Evolutionary conservation across 2,888 invertebrate species (phyloP), one percentile per base, ranked within the genome.

Genomic region (Watsonalla binaria): DNA sequence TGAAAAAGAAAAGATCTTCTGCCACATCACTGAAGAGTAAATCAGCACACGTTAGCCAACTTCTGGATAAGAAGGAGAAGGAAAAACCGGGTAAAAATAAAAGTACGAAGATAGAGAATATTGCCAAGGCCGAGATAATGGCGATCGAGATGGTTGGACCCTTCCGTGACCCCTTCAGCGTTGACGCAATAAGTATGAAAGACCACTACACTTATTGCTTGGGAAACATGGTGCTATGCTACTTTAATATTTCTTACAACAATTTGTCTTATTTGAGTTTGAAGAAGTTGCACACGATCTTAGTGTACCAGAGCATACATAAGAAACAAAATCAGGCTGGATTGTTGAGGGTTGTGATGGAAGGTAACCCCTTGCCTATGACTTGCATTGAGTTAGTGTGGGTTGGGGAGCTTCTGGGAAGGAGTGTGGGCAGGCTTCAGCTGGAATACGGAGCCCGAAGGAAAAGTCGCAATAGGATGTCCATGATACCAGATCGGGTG

Each of bases 231-330:
- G 56, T 62, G 4, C 65, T 86, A 1, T 72, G 75, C 51, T 77
- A 76, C 62, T 66, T 86, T 46, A 86, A 86, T 61, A 56, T 85
- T n/a, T 66, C 78, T 0, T 84, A 81, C 54, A 86, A 85, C 53
- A 62, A 78, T 57, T 65, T 86, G 33, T 59, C 72, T 6, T 78
- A 66, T 57, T 6, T 63, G 0, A 71, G 67, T 54, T 46, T 82
- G 2, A 71, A 68, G 14, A 77, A 74, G 57, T 48, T 86, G 14
- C 51, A 62, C 33, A 46, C 60, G 4, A 70, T 81, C 2, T 46
- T 83, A 8, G 47, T 63, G 8, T 72, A 82, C 57, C 85, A 85
- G 54, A 70, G 60, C 47, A 8, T 34, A 0, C 37, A 60, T 4
- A 75, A 63, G 49, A 67, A 56, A 34, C 51, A 51, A 5, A 53